phyloP scores from a whole-genome alignment of 2,888 invertebrate species.

The Lasius fuliginosus region DNA sequence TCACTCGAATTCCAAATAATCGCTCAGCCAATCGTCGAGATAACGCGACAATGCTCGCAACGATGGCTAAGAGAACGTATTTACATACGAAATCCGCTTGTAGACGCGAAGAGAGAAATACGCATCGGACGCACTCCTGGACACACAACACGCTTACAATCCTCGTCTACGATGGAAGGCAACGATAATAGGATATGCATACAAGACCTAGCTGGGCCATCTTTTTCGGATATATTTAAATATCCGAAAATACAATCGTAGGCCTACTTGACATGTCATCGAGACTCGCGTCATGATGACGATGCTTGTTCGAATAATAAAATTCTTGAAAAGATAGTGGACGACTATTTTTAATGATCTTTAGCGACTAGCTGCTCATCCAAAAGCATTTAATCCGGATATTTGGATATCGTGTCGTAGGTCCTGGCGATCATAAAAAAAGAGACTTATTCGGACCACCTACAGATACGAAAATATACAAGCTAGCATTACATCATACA shows the following conservation, averaged over 20 bases:
- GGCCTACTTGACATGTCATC: constrained; percentile 18
- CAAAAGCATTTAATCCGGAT: not conserved
- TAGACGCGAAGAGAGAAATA: constrained; percentile 6
- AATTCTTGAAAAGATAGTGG: not conserved
- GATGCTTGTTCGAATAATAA: not conserved
- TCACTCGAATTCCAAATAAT: constrained; percentile 33
- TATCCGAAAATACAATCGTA: constrained; percentile 53
- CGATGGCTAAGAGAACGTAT: constrained; percentile 42
- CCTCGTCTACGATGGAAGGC: not conserved
- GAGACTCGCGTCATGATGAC: not conserved
- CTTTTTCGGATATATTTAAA: constrained; percentile 22
- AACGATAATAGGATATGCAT: constrained; percentile 29
- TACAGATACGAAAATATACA: not conserved
- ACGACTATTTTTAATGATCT: constrained; percentile 18
- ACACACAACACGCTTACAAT: constrained; percentile 6
- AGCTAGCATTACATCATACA: not conserved
- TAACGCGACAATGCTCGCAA: not conserved
- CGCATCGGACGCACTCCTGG: not conserved
- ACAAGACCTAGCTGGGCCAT: constrained; percentile 7
- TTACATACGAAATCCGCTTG: constrained; percentile 55
- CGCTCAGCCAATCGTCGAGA: not conserved
- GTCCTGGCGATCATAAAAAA: not conserved
- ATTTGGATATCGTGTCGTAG: not conserved
- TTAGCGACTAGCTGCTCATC: not conserved
- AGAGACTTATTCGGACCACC: not conserved